A percentile compares a stretch with the other conserved stretches of the same genome.
phyloP scores from a whole-genome alignment of 2,797 vertebrate species.

The Sparidentex hasta region DNA sequence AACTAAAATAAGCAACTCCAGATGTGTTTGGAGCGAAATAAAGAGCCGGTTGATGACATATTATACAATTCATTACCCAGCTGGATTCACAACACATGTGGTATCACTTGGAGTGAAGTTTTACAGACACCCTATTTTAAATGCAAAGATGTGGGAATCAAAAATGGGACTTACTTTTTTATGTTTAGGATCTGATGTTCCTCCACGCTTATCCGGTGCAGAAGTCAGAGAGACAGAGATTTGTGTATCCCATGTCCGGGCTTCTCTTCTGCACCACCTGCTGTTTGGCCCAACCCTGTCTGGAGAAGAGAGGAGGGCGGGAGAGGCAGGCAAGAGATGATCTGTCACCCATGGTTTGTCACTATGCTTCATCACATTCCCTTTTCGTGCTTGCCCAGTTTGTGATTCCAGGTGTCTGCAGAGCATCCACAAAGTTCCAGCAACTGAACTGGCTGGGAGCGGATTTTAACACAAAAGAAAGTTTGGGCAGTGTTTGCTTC shows the following conservation, averaged over 20 bases:
- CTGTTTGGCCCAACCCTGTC: conserved; percentile 82
- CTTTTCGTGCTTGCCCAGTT: conserved; percentile 1
- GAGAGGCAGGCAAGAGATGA: conserved; percentile 59
- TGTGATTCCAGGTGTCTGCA: conserved; percentile 19
- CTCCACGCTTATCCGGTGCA: conserved; percentile 59
- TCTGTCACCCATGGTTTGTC: conserved; percentile 60
- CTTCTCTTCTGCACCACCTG: conserved; percentile 84
- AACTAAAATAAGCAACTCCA: conserved; percentile 10
- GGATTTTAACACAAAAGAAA: conserved; percentile 37
- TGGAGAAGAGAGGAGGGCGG: conserved; percentile 66
- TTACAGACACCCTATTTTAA: background rate
- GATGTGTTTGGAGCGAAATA: conserved; percentile 15
- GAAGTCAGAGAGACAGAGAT: conserved; percentile 74
- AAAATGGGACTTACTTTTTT: conserved; percentile 77
- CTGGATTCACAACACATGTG: background rate
- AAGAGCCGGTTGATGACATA: conserved; percentile 30
- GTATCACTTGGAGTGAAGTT: background rate
- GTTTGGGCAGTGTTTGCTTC: conserved; percentile 38
- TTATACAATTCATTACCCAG: conserved; percentile 19
- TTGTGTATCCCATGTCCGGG: conserved; percentile 77
- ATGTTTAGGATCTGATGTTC: conserved; percentile 56
- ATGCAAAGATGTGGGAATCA: background rate
- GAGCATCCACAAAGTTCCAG: conserved; percentile 20
- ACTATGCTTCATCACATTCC: conserved; percentile 47
- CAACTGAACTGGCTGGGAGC: background rate